phyloP scores from a whole-genome alignment of 2,113 vertebrate genomes.

The Cnemophilus loriae region DNA sequence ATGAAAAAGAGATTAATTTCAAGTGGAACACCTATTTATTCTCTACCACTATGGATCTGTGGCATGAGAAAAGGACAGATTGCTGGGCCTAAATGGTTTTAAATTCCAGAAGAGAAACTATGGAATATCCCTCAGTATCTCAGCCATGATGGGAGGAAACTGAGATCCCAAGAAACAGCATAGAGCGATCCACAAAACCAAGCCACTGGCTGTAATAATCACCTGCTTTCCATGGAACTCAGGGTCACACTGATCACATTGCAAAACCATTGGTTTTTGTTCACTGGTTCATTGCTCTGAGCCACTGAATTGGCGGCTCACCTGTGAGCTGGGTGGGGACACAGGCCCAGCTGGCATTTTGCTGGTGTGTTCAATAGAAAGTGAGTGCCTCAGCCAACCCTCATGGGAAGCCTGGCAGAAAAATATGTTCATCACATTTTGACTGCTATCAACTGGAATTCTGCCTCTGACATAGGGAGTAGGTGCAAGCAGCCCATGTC shows the following conservation, averaged over 20 bases:
- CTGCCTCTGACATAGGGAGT: neutral
- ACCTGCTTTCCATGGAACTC: neutral
- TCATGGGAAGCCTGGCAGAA: neutral
- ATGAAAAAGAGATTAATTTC: neutral
- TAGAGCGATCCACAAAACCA: neutral
- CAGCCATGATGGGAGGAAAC: neutral
- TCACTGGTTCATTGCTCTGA: neutral
- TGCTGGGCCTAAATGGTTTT: neutral
- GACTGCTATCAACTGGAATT: neutral
- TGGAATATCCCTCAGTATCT: neutral
- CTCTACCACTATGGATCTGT: neutral
- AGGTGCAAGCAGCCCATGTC: neutral
- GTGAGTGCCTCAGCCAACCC: neutral
- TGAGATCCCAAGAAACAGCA: neutral
- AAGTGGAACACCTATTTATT: neutral
- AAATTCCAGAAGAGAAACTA: neutral
- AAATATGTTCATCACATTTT: neutral
- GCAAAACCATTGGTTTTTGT: neutral
- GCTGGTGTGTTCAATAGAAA: neutral
- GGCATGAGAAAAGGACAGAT: neutral
- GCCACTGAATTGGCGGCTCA: neutral
- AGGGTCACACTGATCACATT: neutral
- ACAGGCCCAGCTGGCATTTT: neutral
- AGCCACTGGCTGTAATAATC: neutral
- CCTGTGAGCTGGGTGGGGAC: neutral